Evolutionary conservation across 2,888 invertebrate species (phyloP).

Genomic region (Lysandra coridon): DNA sequence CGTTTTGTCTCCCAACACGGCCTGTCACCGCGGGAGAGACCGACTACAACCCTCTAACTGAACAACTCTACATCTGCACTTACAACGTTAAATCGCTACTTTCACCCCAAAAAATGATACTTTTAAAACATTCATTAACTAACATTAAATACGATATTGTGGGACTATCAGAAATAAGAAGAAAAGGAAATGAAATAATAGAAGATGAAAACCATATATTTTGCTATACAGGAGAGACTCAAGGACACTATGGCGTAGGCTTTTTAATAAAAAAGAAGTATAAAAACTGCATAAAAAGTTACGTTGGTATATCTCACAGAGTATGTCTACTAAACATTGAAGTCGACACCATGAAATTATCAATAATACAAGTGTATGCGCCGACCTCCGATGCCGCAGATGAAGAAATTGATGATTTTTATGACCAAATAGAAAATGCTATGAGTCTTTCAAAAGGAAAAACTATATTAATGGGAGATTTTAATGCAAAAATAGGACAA

Average conservation of each 20-base stretch:
- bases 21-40: constrained; percentile 36
- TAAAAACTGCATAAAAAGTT: no score
- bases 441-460: neutral
- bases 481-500: constrained; percentile 37
- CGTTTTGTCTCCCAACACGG: constrained; percentile 34
- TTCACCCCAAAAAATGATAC: constrained; percentile 31
- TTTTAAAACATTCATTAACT: constrained; percentile 35
- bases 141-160: constrained; percentile 41
- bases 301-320: constrained; percentile 38
- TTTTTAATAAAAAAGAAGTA: no score
- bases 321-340: constrained; percentile 38
- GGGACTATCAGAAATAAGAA: constrained; percentile 38
- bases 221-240: no score
- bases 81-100: constrained; percentile 34
- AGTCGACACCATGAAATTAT: constrained; percentile 27
- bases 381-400: constrained; percentile 34
- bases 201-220: no score
- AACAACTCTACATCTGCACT: constrained; percentile 34
- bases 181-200: no score
- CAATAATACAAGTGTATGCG: constrained; percentile 38
- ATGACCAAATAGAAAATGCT: constrained; percentile 33
- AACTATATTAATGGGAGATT: constrained; percentile 34
- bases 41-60: constrained; percentile 37
- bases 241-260: no score
- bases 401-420: constrained; percentile 32